These are phyloP conservation scores for Heliothis subflexa DNA, from an alignment of 1,140 invertebrate genomes.

Conservation along the genomic window DNA sequence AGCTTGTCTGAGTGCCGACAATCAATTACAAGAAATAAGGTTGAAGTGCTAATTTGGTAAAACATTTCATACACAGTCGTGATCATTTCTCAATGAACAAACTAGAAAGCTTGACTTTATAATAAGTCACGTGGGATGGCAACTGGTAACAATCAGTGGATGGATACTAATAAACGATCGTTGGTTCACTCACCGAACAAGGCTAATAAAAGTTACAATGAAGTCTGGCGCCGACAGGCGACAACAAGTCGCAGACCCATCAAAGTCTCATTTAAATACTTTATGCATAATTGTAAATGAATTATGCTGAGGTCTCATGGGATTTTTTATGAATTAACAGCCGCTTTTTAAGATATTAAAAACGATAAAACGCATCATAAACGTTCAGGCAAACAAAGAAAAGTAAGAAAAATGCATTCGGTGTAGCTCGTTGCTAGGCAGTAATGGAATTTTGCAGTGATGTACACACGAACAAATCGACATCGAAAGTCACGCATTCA, in stretches of 20 bases:
- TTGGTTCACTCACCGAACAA: conserved; percentile 51
- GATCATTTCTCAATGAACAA: conserved; percentile 1
- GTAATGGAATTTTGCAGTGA: conserved; percentile 30
- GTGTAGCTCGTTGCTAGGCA: background rate
- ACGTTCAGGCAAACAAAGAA: background rate
- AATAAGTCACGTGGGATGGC: conserved; percentile 30
- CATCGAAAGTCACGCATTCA: conserved; percentile 37
- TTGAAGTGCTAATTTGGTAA: conserved; percentile 20
- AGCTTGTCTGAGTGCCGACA: conserved; percentile 2
- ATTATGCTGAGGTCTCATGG: background rate
- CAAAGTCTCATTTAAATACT: conserved; percentile 50
- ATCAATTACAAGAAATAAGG: background rate
- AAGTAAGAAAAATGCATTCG: background rate
- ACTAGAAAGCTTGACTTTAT: conserved; percentile 7
- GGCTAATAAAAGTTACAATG: conserved; percentile 53
- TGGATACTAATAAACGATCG: conserved; percentile 50
- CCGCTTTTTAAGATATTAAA: background rate
- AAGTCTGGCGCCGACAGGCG: conserved; percentile 49
- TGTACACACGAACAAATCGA: conserved; percentile 31
- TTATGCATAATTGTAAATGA: conserved; percentile 41
- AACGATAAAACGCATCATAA: conserved; percentile 21
- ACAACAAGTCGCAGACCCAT: conserved; percentile 46
- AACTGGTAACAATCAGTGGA: conserved; percentile 49
- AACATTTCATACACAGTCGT: conserved; percentile 10
- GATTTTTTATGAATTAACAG: conserved; percentile 3